Conservation (phyloP, 2,113 vertebrate genomes). For the Coracopsis vasa region DNA sequence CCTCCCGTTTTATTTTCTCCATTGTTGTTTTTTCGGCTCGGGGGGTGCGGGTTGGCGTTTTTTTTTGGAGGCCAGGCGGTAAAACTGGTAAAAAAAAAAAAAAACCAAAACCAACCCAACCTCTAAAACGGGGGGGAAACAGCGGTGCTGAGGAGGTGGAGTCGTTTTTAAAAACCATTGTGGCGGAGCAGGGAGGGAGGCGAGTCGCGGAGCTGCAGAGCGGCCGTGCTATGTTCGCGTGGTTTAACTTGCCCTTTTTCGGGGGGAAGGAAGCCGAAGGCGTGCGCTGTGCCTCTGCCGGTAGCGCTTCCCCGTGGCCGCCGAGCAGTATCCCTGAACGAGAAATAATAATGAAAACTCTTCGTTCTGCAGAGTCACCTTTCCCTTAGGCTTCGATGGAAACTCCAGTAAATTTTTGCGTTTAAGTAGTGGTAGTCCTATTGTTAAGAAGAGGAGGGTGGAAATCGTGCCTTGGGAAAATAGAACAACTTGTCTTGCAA, state of each 20-base stretch:
- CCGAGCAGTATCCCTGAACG: accelerated
- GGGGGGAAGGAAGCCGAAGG: background rate
- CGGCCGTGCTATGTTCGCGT: background rate
- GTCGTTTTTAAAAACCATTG: background rate
- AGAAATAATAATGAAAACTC: accelerated
- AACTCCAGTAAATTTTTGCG: accelerated
- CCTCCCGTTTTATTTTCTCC: background rate
- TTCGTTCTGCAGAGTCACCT: background rate
- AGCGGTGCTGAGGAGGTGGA: background rate
- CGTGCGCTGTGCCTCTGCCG: background rate
- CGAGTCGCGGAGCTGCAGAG: background rate
- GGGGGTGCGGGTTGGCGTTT: background rate
- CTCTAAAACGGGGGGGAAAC: background rate
- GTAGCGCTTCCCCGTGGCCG: background rate
- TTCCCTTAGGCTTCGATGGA: accelerated
- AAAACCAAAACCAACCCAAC: too few relatives aligned
- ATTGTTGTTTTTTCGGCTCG: background rate
- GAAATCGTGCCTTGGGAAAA: background rate
- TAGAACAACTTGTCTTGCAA: background rate
- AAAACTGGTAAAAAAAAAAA: background rate
- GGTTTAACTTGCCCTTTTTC: background rate
- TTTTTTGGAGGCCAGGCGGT: background rate
- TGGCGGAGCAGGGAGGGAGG: background rate
- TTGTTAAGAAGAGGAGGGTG: background rate
- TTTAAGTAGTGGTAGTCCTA: background rate